These are phyloP conservation scores for Amblyopsis rosae DNA, from an alignment of 2,113 vertebrate genomes.

Conservation along the genomic window DNA sequence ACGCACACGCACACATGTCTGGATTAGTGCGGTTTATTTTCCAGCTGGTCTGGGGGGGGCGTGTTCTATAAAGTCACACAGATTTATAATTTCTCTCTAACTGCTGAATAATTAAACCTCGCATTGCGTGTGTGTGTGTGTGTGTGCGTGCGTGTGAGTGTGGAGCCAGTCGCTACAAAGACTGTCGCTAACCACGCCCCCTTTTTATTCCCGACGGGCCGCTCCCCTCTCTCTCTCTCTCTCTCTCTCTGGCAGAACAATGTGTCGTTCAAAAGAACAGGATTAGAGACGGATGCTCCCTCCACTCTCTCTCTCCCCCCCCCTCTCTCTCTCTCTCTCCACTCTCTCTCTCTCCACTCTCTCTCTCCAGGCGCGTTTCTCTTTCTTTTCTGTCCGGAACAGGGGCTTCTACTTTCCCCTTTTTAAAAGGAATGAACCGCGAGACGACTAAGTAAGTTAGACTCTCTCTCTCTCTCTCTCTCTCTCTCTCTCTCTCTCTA, in stretches of 20 bases:
- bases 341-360: neutral
- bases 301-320: conserved; percentile 2
- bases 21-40: too few species aligned
- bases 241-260: too few species aligned
- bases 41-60: too few species aligned
- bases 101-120: too few species aligned
- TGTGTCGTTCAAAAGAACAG: neutral
- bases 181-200: neutral
- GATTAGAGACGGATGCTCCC: neutral
- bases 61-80: too few species aligned
- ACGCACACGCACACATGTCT: too few species aligned
- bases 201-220: neutral
- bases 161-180: too few species aligned
- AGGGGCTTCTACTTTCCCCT: neutral
- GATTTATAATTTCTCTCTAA: too few species aligned
- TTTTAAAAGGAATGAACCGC: neutral
- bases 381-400: neutral
- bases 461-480: neutral
- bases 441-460: neutral
- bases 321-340: neutral
- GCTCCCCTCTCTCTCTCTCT: too few species aligned
- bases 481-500: neutral
- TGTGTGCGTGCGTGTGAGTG: too few species aligned
- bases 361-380: neutral
- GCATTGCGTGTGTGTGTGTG: too few species aligned